phyloP scores from a whole-genome alignment of 2,797 vertebrate species.

The Xiphophorus birchmanni region DNA sequence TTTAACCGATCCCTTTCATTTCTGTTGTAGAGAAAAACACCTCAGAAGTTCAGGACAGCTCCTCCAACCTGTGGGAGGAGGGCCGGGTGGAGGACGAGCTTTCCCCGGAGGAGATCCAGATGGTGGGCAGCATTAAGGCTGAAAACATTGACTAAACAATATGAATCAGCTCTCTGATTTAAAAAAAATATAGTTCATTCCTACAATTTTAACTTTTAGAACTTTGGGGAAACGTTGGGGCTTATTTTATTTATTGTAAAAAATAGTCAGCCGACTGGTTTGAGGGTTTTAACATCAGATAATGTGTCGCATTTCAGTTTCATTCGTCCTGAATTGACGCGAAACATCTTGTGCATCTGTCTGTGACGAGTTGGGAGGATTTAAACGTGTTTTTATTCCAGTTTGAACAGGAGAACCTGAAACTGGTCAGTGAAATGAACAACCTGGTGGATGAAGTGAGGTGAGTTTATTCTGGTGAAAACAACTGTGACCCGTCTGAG shows the following conservation, averaged over 20 bases:
- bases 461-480: constrained; percentile 68
- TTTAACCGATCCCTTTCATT: neutral
- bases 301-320: neutral
- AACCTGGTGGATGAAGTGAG: constrained; percentile 96
- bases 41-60: constrained; percentile 74
- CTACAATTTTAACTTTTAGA: neutral
- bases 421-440: constrained; percentile 95
- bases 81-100: constrained; percentile 89
- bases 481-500: neutral
- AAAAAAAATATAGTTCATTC: neutral
- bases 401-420: constrained; percentile 98
- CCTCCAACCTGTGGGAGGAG: constrained; percentile 86
- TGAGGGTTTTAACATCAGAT: neutral
- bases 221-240: no score
- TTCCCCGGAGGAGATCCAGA: constrained; percentile 97
- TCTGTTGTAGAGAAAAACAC: constrained; percentile 79
- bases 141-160: neutral
- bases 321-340: neutral
- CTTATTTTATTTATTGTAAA: neutral
- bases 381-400: constrained; percentile 50
- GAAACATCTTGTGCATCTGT: neutral
- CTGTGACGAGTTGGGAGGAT: neutral
- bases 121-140: constrained; percentile 80
- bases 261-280: neutral
- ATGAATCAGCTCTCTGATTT: neutral